Percentiles rank a stretch among this genome's conserved stretches.
Conservation (phyloP, 2,797 vertebrate species). For the Gymnoscopelus braueri region DNA sequence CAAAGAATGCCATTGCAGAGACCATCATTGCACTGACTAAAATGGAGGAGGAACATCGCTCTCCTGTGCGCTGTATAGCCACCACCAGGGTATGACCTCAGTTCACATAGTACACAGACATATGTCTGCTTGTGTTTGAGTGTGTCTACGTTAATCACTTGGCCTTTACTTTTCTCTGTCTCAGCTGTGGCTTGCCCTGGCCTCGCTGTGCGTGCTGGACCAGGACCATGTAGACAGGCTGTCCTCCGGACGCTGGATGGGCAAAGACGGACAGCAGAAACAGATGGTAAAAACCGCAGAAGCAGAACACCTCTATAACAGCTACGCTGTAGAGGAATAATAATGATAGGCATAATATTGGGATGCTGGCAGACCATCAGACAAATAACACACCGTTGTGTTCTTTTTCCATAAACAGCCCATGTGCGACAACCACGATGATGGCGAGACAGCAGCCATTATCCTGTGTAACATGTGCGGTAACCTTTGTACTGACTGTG, state of each 20-base stretch:
- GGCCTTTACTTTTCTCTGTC: background rate
- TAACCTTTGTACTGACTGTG: slow-evolving; percentile 98
- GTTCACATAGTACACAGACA: background rate
- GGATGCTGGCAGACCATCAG: background rate
- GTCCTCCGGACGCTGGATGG: slow-evolving; percentile 99
- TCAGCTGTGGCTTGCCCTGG: slow-evolving; percentile 97
- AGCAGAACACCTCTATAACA: background rate
- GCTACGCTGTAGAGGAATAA: background rate
- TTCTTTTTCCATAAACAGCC: slow-evolving; percentile 78
- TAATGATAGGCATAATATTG: background rate
- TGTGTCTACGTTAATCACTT: background rate
- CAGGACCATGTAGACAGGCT: slow-evolving; percentile 98
- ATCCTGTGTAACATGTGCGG: slow-evolving; percentile 97
- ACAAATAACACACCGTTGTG: background rate
- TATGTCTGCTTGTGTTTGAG: background rate
- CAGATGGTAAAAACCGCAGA: slow-evolving; percentile 89
- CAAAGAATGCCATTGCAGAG: slow-evolving; percentile 99
- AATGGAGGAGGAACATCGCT: slow-evolving; percentile 99
- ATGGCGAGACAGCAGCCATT: slow-evolving; percentile 97
- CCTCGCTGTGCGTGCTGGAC: slow-evolving; percentile 97
- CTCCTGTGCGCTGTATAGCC: slow-evolving; percentile 95
- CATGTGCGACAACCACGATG: slow-evolving; percentile 99
- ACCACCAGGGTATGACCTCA: slow-evolving; percentile 90
- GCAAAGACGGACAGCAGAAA: slow-evolving; percentile 98
- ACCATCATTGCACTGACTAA: slow-evolving; percentile 99